phyloP scores from a whole-genome alignment of 2,113 vertebrate species.

The Lepus timidus region DNA sequence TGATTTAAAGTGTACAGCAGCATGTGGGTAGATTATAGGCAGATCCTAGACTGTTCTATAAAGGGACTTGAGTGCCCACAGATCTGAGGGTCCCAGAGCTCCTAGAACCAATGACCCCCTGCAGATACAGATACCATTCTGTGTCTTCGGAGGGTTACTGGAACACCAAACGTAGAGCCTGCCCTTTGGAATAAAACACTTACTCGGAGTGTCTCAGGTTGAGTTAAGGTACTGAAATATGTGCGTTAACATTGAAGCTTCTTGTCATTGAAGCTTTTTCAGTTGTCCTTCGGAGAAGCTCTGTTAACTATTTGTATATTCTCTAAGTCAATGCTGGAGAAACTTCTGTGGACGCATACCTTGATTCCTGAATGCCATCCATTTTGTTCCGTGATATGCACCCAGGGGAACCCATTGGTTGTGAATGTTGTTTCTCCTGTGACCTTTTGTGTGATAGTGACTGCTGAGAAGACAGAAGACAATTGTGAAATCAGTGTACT shows the following conservation, averaged over 20 bases:
- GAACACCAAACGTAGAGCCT: background rate
- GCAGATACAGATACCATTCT: background rate
- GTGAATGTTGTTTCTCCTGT: constrained; percentile 11
- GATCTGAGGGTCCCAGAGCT: background rate
- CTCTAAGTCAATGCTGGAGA: background rate
- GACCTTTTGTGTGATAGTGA: constrained; percentile 37
- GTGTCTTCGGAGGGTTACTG: background rate
- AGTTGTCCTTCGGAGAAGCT: background rate
- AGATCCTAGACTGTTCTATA: background rate
- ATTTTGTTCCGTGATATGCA: background rate
- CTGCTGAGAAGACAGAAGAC: constrained; percentile 53
- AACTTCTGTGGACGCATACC: constrained; percentile 21
- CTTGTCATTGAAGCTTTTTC: background rate
- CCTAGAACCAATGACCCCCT: background rate
- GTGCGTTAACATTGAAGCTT: background rate
- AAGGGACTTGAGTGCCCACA: background rate
- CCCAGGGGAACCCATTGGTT: constrained; percentile 18
- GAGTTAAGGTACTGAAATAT: constrained; percentile 7
- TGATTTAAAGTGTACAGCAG: too few relatives aligned
- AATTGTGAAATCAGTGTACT: constrained; percentile 71
- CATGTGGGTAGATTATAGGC: background rate
- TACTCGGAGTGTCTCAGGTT: background rate
- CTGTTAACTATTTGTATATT: constrained; percentile 25
- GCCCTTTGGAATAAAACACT: background rate
- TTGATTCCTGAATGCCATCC: background rate